Evolutionary conservation across 2,888 invertebrate genomes (phyloP), one percentile per base, ranked within the genome.

Genomic region (Mellilla xanthometata): DNA sequence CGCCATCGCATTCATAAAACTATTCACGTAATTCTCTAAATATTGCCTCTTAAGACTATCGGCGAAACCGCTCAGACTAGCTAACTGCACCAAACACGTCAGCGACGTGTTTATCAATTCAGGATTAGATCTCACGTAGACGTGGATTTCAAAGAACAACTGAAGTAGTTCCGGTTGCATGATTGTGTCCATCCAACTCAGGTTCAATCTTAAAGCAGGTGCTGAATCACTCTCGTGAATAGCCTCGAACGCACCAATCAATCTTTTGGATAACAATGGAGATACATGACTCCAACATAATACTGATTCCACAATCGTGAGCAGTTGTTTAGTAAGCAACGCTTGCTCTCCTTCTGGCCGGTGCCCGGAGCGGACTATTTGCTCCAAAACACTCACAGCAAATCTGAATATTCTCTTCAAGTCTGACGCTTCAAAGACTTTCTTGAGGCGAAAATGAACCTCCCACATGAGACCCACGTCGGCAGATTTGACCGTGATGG

Each of bases 391-490:
- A 34, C 86, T 75, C 41, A 89, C 87, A 45, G 83, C 81, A 64
- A 89, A 89, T 52, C 87, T 72, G 72, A 97, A 96, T 71, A 97
- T 95, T 54, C 93, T 91, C 65, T 94, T 94, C 57, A 98, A 85
- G 72, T 96, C 95, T 34, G 92, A 90, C 12, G 91, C 92, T 90
- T 97, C 97, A 87, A 98, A 97, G 28, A 94, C 92, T 63, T 93
- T 93, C 78, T 97, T 97, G 19, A 95, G 93, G 68, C 93, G 92
- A 64, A 95, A 93, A 80, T 98, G 97, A 23, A 94, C 92, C 78
- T 96, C 96, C 95, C 96, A 97, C 29, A 96, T 94, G 34, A 97
- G 87, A 3, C 97, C 96, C 7, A 96, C 94, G 80, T 96, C 96
- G 22, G 96, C 94, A 1, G 97, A 95, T 68, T 96, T 94, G 0